Evolutionary conservation across 2,888 invertebrate species (phyloP).

Genomic region (Junonia oenone): DNA sequence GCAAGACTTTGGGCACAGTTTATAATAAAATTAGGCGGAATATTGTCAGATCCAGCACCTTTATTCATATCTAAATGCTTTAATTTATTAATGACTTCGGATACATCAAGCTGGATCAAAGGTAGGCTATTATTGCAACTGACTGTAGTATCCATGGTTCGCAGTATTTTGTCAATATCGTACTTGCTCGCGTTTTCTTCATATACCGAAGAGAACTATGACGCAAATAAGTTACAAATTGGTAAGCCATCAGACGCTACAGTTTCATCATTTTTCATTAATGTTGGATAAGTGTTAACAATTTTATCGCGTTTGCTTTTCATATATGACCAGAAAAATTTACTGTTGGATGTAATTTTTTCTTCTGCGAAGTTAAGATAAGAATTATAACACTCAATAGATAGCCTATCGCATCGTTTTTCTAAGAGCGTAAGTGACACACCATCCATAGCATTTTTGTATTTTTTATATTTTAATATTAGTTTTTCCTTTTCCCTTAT

Average conservation of each 20-base stretch:
- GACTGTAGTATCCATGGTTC: not conserved
- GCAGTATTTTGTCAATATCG: not conserved
- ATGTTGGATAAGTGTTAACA: not conserved
- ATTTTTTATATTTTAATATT: slow-evolving; percentile 3
- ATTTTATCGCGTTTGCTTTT: not conserved
- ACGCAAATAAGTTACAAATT: slow-evolving; percentile 7
- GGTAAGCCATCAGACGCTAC: not conserved
- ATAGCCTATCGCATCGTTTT: slow-evolving; percentile 1
- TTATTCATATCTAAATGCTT: not conserved
- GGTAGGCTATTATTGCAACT: not conserved
- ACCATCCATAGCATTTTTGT: slow-evolving; percentile 10
- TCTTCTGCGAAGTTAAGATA: not conserved
- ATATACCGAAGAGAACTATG: not conserved
- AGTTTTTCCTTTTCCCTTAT: slow-evolving; percentile 5
- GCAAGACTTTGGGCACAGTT: not conserved
- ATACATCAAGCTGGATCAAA: not conserved
- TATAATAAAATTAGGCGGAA: not conserved
- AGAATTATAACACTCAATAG: not conserved
- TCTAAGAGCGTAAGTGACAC: not conserved
- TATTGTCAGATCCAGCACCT: not conserved
- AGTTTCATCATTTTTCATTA: not conserved
- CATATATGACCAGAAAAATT: slow-evolving; percentile 6
- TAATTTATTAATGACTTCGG: not conserved
- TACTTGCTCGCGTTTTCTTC: not conserved
- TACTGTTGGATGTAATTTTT: not conserved